Base-by-base conservation (phyloP, 1,140 invertebrate genomes). In the Nasonia vitripennis region DNA sequence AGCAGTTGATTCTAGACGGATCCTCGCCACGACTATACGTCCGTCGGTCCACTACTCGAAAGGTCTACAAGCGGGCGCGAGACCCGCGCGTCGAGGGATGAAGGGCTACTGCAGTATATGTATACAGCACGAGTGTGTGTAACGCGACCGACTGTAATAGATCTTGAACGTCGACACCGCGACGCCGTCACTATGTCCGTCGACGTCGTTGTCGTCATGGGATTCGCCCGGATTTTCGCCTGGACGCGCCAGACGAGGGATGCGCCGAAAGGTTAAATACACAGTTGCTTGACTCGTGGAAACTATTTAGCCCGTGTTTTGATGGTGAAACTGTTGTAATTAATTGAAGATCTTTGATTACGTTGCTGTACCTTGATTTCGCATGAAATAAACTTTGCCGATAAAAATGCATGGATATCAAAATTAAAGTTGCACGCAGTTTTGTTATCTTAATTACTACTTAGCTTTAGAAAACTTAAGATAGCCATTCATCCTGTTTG, bases 161-260 rank as follows among this genome's bases (percentile, higher is more conserved):
- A 81, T 81, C 79, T 73, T 51, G 79, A 41, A 81, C 68, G 79
- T 81, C 79, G 41, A n/a, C 37, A 12, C 55, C 67, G 34, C 34
- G 17, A 23, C 78, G 62, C 17, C 55, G 55, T 62, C 55, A 62
- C 55, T 62, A 45, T 45, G 10, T 45, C 7, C 55, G 55, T 14
- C 48, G 55, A 17, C 17, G 55, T n/a, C 55, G 17, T 6, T 20
- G 55, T 14, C 12, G 55, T 17, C 7, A 45, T 62, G 55, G 23
- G 62, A 70, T 70, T 45, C 78, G 34, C 12, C 34, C 31, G 48
- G n/a, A 70, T 80, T 68, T 80, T 80, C 55, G 78, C 34, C 51
- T 62, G 55, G 55, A n/a, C 55, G 55, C 55, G 55, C 20, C 7
- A 6, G 55, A 62, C 55, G 55, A 62, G 55, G 55, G 55, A 20